Evolutionary conservation across 2,888 invertebrate genomes (phyloP).

Genomic region (Loripinus fragilis): DNA sequence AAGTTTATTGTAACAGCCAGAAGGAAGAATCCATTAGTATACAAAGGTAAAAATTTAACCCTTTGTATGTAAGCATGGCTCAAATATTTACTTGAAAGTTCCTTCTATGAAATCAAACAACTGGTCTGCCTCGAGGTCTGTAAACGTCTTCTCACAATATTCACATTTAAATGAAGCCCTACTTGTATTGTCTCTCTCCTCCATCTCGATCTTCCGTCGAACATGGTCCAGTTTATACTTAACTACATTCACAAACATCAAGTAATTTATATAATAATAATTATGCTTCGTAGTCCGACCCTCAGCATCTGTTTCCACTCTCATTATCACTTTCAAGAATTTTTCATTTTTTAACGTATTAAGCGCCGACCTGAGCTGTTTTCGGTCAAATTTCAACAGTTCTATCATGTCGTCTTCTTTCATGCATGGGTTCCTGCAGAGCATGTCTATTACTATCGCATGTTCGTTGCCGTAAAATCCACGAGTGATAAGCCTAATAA

Average conservation of each 20-base stretch:
- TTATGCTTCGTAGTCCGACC: slow-evolving; percentile 98
- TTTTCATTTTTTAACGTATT: slow-evolving; percentile 92
- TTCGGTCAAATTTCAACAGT: slow-evolving; percentile 94
- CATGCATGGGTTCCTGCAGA: slow-evolving; percentile 95
- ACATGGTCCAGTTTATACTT: slow-evolving; percentile 98
- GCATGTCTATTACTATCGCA: slow-evolving; percentile 96
- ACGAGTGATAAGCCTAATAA: slow-evolving; percentile 94
- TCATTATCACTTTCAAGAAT: slow-evolving; percentile 88
- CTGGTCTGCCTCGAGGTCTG: slow-evolving; percentile 92
- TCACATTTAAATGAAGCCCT: slow-evolving; percentile 98
- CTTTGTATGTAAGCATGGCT: no score
- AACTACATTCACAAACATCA: slow-evolving; percentile 97
- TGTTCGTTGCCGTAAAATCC: slow-evolving; percentile 98
- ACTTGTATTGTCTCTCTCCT: slow-evolving; percentile 96
- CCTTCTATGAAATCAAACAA: slow-evolving; percentile 77
- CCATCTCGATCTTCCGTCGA: slow-evolving; percentile 97
- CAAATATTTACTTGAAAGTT: slow-evolving; percentile 61
- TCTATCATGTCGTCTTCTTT: slow-evolving; percentile 89
- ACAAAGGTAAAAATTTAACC: no score
- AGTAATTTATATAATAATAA: slow-evolving; percentile 98
- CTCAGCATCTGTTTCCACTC: slow-evolving; percentile 97
- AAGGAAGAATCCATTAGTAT: no score
- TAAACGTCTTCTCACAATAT: slow-evolving; percentile 95
- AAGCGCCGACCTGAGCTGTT: slow-evolving; percentile 95
- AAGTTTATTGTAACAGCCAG: no score